phyloP scores from a whole-genome alignment of 2,113 vertebrate species.

The Misgurnus anguillicaudatus region DNA sequence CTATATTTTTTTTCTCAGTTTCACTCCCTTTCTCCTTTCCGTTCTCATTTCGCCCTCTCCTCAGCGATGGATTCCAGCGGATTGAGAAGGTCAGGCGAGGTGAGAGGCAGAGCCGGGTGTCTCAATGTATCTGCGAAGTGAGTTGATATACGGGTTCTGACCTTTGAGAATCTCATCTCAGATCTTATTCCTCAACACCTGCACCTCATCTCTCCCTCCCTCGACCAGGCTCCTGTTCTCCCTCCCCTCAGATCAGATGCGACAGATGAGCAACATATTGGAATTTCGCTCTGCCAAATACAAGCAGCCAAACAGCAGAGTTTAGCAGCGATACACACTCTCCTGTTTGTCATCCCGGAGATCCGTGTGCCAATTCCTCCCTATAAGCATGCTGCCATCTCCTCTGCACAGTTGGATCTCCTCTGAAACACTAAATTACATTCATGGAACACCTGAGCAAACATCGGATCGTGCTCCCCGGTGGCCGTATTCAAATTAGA shows the following conservation, averaged over 20 bases:
- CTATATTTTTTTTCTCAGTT: background rate
- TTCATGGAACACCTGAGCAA: constrained; percentile 75
- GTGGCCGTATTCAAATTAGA: constrained; percentile 70
- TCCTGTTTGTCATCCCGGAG: constrained; percentile 48
- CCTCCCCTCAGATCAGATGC: constrained; percentile 28
- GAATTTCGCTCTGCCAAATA: constrained; percentile 33
- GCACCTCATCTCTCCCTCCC: constrained; percentile 33
- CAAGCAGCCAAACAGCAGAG: constrained; percentile 29
- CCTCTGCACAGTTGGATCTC: constrained; percentile 65
- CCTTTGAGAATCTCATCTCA: constrained; percentile 46
- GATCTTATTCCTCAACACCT: constrained; percentile 42
- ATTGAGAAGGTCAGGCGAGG: constrained; percentile 46
- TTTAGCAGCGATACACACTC: background rate
- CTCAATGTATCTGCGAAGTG: constrained; percentile 30
- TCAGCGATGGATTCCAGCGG: constrained; percentile 39
- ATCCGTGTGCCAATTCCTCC: constrained; percentile 18
- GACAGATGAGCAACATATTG: constrained; percentile 44
- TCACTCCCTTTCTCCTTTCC: constrained; percentile 33
- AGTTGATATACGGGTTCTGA: constrained; percentile 45
- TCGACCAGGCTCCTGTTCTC: constrained; percentile 3
- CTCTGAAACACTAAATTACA: constrained; percentile 71
- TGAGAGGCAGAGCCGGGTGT: constrained; percentile 36
- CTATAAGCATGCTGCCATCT: constrained; percentile 22
- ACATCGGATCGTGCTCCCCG: constrained; percentile 59
- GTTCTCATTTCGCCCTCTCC: constrained; percentile 51